Evolutionary conservation across 2,113 vertebrate genomes (phyloP).

Genomic region (Strix uralensis): DNA sequence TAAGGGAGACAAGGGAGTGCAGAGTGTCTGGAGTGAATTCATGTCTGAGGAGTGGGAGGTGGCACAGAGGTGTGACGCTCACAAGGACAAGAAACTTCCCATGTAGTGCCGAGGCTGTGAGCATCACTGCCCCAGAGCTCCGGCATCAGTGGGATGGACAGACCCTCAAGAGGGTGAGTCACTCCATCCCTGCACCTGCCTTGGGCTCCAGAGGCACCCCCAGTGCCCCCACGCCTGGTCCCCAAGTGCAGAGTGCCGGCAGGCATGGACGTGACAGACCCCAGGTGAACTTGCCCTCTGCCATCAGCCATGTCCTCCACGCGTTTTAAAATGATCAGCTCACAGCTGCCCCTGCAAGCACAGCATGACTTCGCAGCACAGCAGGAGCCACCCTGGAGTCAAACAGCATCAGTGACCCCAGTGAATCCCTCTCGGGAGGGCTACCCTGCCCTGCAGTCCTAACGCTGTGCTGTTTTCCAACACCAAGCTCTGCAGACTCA

Average conservation of each 20-base stretch:
- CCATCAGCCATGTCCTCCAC: fast-evolving
- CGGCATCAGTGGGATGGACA: neutral
- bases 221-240: too few species aligned
- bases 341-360: neutral
- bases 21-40: neutral
- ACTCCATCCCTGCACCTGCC: neutral
- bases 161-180: neutral
- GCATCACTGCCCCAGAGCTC: neutral
- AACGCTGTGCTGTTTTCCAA: neutral
- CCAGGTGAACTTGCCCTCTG: neutral
- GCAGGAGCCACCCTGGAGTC: neutral
- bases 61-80: neutral
- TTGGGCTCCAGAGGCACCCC: neutral
- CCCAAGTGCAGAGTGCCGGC: neutral
- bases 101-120: neutral
- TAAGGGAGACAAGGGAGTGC: neutral
- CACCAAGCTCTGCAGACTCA: neutral
- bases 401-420: neutral
- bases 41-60: fast-evolving
- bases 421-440: neutral
- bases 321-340: neutral
- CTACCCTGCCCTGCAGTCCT: neutral
- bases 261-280: neutral
- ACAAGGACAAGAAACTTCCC: neutral
- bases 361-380: fast-evolving